These are phyloP conservation scores for Elephas maximus DNA, from an alignment of 2,113 vertebrate genomes.

Conservation along the genomic window DNA sequence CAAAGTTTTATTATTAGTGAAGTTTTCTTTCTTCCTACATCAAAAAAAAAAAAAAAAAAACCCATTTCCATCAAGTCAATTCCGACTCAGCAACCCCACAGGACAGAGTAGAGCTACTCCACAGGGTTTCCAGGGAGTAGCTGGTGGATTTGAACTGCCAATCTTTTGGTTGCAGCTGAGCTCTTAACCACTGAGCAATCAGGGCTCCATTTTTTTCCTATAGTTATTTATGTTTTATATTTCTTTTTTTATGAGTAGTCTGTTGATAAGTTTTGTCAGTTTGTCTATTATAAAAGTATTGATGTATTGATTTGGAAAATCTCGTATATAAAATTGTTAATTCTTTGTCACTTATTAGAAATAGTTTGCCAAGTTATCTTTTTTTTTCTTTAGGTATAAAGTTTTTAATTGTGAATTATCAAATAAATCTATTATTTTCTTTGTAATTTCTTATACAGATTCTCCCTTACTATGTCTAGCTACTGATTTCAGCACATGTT, in stretches of 20 bases:
- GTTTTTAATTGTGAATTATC: slow-evolving; percentile 40
- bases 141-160: no score
- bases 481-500: not conserved
- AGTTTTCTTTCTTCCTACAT: no score
- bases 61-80: no score
- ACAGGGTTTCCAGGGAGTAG: no score
- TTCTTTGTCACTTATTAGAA: not conserved
- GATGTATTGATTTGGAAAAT: slow-evolving; percentile 16
- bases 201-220: not conserved
- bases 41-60: no score
- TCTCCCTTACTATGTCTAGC: not conserved
- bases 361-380: not conserved
- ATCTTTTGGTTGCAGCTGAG: no score
- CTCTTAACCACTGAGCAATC: no score
- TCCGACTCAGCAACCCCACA: no score
- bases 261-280: not conserved
- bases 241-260: not conserved
- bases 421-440: not conserved
- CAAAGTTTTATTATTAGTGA: not conserved
- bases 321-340: slow-evolving; percentile 7
- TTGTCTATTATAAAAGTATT: slow-evolving; percentile 7
- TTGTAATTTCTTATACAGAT: not conserved
- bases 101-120: no score
- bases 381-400: not conserved
- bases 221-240: not conserved